Base-by-base conservation (phyloP, 1,140 invertebrate species). In the Holcopasites calliopsidis region DNA sequence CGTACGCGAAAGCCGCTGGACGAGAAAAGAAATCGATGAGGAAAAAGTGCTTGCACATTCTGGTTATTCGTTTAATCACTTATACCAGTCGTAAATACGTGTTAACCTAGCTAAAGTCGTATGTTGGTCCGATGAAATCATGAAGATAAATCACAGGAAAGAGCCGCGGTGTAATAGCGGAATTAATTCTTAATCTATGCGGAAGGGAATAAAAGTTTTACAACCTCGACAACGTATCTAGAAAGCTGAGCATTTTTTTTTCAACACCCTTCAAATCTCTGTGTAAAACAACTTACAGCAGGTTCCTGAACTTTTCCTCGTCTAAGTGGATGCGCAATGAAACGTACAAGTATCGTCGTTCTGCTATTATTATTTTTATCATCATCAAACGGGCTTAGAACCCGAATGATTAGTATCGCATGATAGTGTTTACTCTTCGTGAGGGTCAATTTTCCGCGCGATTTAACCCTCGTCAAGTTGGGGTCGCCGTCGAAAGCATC, bases 61-160 rank as follows among this genome's bases (percentile, higher is more conserved):
- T 23, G 57, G 33, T 68, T n/a, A 21, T 42, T 44, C 23, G 38
- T 61, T 61, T 61, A 61, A 61, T 61, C 60, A 28, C 38, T 44
- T 44, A 62, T 26, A 42, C 60, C 38, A 13, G 23, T 62, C 26
- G 38, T 28, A 62, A 62, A 35, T 49, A 49, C 10, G 1, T 16
- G 11, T n/a, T n/a, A n/a, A n/a, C 5, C 42, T 47, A n/a, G 28
- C 26, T 44, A 66, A 52, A 66, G 47, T 18, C 44, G 44, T 26
- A 50, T 21, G 40, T 52, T 52, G 16, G 47, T 18, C n/a, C n/a
- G 11, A 50, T 23, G 47, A 66, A 38, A 65, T 65, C 33, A 49
- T 65, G 10, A 26, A 28, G 18, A 40, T 28, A 18, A 61, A 16
- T 40, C 1, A 26, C 10, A 2, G 33, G 35, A 26, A 23, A 18